phyloP scores from a whole-genome alignment of 2,797 vertebrate genomes.

The Bryconaethiops microstoma region DNA sequence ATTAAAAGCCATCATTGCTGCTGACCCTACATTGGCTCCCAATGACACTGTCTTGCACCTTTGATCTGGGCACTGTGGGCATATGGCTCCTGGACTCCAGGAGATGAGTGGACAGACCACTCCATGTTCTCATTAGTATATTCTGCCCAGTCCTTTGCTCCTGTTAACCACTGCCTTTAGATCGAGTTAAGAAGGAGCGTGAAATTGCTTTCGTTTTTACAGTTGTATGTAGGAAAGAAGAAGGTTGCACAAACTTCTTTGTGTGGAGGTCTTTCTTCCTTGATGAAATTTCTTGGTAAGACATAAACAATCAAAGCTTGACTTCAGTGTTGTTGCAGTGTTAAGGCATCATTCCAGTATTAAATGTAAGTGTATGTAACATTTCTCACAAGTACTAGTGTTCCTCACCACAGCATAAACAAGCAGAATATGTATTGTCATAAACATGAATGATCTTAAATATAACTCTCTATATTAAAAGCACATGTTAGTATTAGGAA shows the following conservation, averaged over 20 bases:
- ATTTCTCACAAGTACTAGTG: background rate
- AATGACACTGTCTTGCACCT: slow-evolving; percentile 61
- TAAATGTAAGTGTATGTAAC: slow-evolving; percentile 19
- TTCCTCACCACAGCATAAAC: slow-evolving; percentile 12
- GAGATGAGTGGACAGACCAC: slow-evolving; percentile 39
- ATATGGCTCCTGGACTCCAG: slow-evolving; percentile 41
- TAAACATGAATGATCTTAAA: background rate
- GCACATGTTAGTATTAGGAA: background rate
- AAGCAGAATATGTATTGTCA: background rate
- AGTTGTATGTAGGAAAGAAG: too few species aligned
- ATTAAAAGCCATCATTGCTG: slow-evolving; percentile 59
- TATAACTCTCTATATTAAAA: background rate
- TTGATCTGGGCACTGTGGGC: slow-evolving; percentile 62
- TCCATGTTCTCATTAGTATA: slow-evolving; percentile 36
- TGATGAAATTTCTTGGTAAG: too few species aligned
- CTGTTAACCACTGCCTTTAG: slow-evolving; percentile 57
- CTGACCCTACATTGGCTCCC: slow-evolving; percentile 59
- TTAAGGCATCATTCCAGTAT: background rate
- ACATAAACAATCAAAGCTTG: too few species aligned
- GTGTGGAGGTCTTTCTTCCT: too few species aligned
- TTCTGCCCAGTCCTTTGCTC: slow-evolving; percentile 1
- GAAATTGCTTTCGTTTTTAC: slow-evolving; percentile 66
- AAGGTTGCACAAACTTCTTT: too few species aligned
- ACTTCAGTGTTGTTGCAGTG: too few species aligned
- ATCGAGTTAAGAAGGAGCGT: slow-evolving; percentile 68